phyloP scores from a whole-genome alignment of 2,797 vertebrate species.

The Anguilla anguilla region DNA sequence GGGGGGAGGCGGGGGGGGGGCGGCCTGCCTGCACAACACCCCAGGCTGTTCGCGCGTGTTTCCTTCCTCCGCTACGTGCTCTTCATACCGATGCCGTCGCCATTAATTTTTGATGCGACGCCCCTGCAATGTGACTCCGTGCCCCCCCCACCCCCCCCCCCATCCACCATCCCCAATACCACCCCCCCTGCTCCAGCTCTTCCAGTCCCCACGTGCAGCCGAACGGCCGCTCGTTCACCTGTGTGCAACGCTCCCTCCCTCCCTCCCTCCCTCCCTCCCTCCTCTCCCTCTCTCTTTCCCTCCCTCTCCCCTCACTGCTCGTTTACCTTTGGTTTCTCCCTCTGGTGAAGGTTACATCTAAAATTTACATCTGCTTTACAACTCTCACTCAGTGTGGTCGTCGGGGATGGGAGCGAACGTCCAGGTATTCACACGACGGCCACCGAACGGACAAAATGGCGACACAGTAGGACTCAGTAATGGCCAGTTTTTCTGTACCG shows the following conservation, averaged over 20 bases:
- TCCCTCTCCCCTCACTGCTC: not conserved
- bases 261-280: not conserved
- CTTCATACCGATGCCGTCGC: constrained; percentile 75
- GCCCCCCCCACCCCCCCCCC: no score
- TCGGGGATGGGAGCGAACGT: not conserved
- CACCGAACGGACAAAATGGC: not conserved
- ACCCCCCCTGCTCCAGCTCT: not conserved
- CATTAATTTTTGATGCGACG: constrained; percentile 84
- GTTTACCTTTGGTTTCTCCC: not conserved
- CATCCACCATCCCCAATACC: no score
- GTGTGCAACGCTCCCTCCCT: not conserved
- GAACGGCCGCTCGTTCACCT: constrained; percentile 25
- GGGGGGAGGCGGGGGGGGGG: constrained; percentile 49
- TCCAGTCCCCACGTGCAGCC: not conserved
- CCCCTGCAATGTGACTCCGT: constrained; percentile 34
- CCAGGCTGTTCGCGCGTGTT: constrained; percentile 78
- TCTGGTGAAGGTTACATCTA: not conserved
- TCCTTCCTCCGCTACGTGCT: constrained; percentile 78
- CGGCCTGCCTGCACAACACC: constrained; percentile 61
- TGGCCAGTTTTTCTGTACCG: no score
- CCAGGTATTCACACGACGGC: not conserved
- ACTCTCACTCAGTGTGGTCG: not conserved
- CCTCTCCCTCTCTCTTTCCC: not conserved
- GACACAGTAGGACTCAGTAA: no score
- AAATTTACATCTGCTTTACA: not conserved